Percentiles rank a stretch among this genome's conserved stretches.
Conservation (phyloP, 2,797 vertebrate species). For the Anguilla megastoma region DNA sequence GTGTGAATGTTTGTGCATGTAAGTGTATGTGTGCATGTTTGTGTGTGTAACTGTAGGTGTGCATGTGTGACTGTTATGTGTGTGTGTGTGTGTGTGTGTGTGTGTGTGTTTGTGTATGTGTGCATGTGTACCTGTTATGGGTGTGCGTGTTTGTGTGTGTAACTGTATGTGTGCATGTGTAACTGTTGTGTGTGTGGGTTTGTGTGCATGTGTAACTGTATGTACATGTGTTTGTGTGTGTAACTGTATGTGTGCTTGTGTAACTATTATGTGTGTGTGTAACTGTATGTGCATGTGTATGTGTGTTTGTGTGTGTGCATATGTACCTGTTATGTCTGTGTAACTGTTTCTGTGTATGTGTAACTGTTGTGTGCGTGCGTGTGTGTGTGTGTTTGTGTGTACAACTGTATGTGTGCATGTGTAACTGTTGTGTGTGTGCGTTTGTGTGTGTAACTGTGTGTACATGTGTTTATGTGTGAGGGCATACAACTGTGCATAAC, state of each 20-base stretch:
- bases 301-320: too few species aligned
- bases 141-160: conserved; percentile 28
- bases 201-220: conserved; percentile 21
- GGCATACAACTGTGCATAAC: conserved; percentile 29
- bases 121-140: neutral
- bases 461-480: neutral
- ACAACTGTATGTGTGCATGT: neutral
- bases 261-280: neutral
- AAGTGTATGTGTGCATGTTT: conserved; percentile 1
- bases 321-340: too few species aligned
- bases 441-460: conserved; percentile 28
- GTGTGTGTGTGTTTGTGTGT: neutral
- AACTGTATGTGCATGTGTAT: conserved; percentile 17
- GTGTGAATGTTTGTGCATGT: too few species aligned
- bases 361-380: too few species aligned
- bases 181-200: neutral
- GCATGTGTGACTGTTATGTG: conserved; percentile 6
- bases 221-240: neutral
- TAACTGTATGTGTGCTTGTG: conserved; percentile 39
- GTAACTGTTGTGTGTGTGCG: conserved; percentile 21
- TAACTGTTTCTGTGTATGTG: too few species aligned
- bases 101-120: neutral
- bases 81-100: conserved; percentile 31
- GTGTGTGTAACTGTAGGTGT: conserved; percentile 31
- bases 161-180: conserved; percentile 21